Evolutionary conservation across 1,140 invertebrate species (phyloP), one percentile per base, ranked within the genome.

Genomic region (Micrasema minimum): DNA sequence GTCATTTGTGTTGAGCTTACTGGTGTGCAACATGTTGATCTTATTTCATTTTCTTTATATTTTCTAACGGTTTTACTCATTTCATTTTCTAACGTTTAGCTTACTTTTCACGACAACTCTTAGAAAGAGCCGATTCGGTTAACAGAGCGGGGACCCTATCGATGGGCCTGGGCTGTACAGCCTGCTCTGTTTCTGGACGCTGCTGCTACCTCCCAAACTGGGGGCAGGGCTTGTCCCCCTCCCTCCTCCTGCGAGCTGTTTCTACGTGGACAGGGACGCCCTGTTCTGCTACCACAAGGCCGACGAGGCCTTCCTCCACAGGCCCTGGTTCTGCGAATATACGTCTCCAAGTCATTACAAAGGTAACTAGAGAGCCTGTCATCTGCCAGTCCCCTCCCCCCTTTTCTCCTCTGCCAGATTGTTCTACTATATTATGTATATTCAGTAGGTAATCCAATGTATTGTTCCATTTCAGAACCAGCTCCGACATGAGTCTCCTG

Each of bases 301-400:
- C 0, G 97, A 97, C 0, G 98, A 99, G 84, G 84, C 89, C 1
- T 99, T 99, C 83, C 85, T 99, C 4, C 96, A 99, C 78, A 85
- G 93, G n/a, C n/a, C 76, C 77, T 99, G 0, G 94, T n/a, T n/a
- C n/a, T 99, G 69, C 89, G 94, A 31, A 89, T 99, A 4, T 98
- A 96, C 81, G 97, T 99, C 0, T 90, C 98, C 0, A 99, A n/a
- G 97, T 11, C 98, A 99, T 87, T 99, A 99, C 80, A n/a, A 99
- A 98, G 86, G 91, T 90, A 35, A n/a, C n/a, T n/a, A n/a, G n/a
- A n/a, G n/a, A n/a, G n/a, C n/a, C n/a, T n/a, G n/a, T n/a, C n/a
- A n/a, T n/a, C n/a, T n/a, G n/a, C n/a, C n/a, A n/a, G n/a, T n/a
- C n/a, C n/a, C n/a, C n/a, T n/a, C n/a, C n/a, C n/a, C n/a, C n/a